phyloP scores from a whole-genome alignment of 2,113 vertebrate genomes.

The Falcunculus frontatus region DNA sequence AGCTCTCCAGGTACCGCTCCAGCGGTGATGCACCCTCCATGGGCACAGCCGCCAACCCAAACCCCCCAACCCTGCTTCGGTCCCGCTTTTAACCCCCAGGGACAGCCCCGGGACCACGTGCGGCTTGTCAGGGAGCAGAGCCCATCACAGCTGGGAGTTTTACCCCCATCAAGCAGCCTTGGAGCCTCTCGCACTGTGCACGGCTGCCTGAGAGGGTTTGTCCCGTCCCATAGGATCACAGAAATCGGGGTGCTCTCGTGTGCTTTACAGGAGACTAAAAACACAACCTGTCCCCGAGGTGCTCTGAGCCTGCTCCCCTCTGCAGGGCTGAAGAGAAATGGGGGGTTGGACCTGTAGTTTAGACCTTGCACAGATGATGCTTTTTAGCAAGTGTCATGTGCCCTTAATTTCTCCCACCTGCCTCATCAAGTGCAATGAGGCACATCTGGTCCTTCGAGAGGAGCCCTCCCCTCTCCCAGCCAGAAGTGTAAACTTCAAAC shows the following conservation, averaged over 20 bases:
- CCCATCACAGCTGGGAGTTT: neutral
- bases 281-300: too few species aligned
- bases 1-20: constrained; percentile 80
- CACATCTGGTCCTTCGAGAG: neutral
- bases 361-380: neutral
- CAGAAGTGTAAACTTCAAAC: neutral
- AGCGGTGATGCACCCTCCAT: constrained; percentile 69
- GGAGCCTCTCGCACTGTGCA: neutral
- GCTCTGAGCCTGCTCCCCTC: neutral
- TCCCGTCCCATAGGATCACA: accelerated
- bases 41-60: accelerated
- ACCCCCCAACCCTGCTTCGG: accelerated
- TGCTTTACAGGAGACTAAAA: neutral
- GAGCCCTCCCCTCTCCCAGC: accelerated
- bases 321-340: accelerated
- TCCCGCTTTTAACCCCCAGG: neutral
- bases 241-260: accelerated
- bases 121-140: accelerated
- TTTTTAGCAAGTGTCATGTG: neutral
- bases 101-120: neutral
- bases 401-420: neutral
- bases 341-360: accelerated
- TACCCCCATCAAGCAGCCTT: neutral
- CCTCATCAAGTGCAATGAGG: neutral
- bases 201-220: neutral